These are phyloP conservation scores for Cyanoliseus patagonus DNA, from an alignment of 2,113 vertebrate genomes.

Conservation along the genomic window DNA sequence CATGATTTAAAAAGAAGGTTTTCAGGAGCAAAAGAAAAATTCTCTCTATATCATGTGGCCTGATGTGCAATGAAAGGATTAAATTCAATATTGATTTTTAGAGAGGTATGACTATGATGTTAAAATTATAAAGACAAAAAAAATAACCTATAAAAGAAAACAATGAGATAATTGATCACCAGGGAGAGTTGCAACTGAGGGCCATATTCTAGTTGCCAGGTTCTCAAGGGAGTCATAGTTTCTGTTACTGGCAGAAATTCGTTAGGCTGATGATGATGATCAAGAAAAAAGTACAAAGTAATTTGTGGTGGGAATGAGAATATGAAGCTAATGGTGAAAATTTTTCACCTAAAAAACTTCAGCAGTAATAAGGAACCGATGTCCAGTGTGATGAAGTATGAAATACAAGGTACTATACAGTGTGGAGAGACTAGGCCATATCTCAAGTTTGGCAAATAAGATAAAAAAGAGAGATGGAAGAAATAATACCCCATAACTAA, in stretches of 20 bases:
- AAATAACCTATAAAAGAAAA: neutral
- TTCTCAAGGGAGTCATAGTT: neutral
- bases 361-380: neutral
- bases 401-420: neutral
- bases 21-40: conserved; percentile 36
- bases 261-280: neutral
- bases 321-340: conserved; percentile 42
- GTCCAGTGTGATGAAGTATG: neutral
- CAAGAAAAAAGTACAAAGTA: conserved; percentile 12
- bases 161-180: conserved; percentile 9
- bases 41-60: conserved; percentile 28
- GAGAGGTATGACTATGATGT: conserved; percentile 46
- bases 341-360: neutral
- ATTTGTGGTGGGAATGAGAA: conserved; percentile 13
- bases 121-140: conserved; percentile 37
- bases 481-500: conserved; percentile 35
- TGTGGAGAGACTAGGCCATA: neutral
- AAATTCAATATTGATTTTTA: conserved; percentile 71
- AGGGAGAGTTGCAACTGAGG: neutral
- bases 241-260: conserved; percentile 9
- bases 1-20: neutral
- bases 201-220: neutral
- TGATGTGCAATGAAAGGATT: conserved; percentile 48
- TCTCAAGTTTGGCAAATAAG: neutral
- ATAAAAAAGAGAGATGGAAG: neutral